Evolutionary conservation across 2,113 vertebrate species (phyloP).

Genomic region (Cromileptes altivelis): DNA sequence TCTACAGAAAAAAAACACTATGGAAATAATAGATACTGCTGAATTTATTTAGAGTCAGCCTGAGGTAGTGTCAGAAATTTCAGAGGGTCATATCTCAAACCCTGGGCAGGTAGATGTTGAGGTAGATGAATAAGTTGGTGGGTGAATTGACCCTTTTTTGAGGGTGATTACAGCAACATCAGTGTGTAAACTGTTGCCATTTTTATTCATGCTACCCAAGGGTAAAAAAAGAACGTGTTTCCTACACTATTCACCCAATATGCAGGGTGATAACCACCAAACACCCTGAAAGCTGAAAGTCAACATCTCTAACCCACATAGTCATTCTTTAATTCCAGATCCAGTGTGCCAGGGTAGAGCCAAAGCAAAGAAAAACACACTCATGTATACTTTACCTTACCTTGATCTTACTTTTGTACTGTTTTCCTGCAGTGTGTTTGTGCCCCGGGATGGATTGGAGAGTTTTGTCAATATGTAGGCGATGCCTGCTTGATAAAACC

Average conservation of each 20-base stretch:
- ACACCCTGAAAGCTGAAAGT: not conserved
- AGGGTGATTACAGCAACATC: not conserved
- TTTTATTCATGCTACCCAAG: not conserved
- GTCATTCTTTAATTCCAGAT: not conserved
- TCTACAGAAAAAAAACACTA: not conserved
- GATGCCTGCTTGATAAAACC: constrained; percentile 84
- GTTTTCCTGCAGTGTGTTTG: constrained; percentile 84
- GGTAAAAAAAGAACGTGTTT: not conserved
- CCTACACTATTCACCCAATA: not conserved
- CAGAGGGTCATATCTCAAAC: not conserved
- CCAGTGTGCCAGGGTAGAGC: not conserved
- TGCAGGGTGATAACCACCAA: not conserved
- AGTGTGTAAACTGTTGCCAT: not conserved
- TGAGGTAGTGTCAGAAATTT: not conserved
- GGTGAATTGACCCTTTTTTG: not conserved
- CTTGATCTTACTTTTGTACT: not conserved
- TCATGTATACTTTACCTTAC: not conserved
- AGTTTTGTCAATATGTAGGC: constrained; percentile 84
- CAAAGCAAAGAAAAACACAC: not conserved
- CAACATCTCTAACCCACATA: not conserved
- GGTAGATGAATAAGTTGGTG: not conserved
- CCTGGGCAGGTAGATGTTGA: not conserved
- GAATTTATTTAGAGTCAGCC: not conserved
- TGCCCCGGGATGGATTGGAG: constrained; percentile 81
- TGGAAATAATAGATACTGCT: not conserved